A percentile compares a stretch with the other conserved stretches of the same genome.
Evolutionary conservation across 2,888 invertebrate species (phyloP).

Genomic region (Dynastes maya): DNA sequence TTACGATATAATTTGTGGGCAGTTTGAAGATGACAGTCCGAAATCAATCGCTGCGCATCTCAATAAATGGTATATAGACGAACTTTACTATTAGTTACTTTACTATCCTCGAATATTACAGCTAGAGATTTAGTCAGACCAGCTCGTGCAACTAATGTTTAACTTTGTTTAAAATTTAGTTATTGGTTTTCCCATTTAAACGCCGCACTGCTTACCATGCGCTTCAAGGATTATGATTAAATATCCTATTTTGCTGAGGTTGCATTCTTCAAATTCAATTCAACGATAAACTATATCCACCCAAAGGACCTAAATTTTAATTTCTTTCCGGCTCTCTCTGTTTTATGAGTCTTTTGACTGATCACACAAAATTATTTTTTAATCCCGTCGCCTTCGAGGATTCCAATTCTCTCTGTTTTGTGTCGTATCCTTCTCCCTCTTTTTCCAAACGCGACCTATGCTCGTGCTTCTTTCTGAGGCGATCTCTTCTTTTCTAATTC

Average conservation of each 20-base stretch:
- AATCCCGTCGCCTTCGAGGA: conserved; percentile 44
- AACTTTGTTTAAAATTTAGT: too few relatives aligned
- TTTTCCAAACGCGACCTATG: neutral
- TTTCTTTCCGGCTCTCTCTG: conserved; percentile 28
- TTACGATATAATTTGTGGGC: too few relatives aligned
- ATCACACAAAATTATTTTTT: conserved; percentile 44
- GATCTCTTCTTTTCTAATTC: conserved; percentile 44
- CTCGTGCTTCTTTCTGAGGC: conserved; percentile 2
- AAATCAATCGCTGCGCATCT: too few relatives aligned
- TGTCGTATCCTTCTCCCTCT: neutral
- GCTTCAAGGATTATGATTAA: too few relatives aligned
- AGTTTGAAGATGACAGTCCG: too few relatives aligned
- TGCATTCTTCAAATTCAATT: conserved; percentile 7
- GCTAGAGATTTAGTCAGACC: too few relatives aligned
- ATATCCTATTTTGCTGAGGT: neutral
- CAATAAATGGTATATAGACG: too few relatives aligned
- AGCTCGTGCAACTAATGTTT: too few relatives aligned
- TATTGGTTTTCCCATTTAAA: too few relatives aligned
- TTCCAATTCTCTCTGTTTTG: conserved; percentile 35
- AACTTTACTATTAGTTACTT: too few relatives aligned
- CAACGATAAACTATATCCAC: neutral
- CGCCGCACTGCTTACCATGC: too few relatives aligned
- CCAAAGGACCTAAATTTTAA: conserved; percentile 34
- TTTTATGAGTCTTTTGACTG: conserved; percentile 43
- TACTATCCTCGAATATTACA: too few relatives aligned